Conservation (phyloP, 2,888 invertebrate species). For the Tyria jacobaeae region DNA sequence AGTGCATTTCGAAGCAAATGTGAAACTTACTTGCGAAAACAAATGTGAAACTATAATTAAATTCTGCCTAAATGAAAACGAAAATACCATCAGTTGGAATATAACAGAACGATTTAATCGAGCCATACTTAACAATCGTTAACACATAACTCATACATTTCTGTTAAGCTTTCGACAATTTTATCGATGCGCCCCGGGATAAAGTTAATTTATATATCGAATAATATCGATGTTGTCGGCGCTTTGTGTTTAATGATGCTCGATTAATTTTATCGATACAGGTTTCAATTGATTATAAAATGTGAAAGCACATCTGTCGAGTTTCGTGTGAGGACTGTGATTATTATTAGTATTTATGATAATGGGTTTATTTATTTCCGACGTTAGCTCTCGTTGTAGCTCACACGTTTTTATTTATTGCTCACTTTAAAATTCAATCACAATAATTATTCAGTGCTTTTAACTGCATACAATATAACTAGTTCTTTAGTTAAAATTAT, state of each 20-base stretch:
- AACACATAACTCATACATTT: conserved; percentile 52
- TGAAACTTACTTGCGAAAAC: not conserved
- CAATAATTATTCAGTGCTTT: not conserved
- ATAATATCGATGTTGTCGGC: conserved; percentile 49
- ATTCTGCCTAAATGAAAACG: conserved; percentile 31
- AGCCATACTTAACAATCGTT: conserved; percentile 50
- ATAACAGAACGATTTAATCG: conserved; percentile 48
- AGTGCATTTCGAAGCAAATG: not conserved
- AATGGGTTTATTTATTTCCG: conserved; percentile 47
- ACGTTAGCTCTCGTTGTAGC: conserved; percentile 14
- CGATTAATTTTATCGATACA: conserved; percentile 59
- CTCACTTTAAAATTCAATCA: conserved; percentile 3
- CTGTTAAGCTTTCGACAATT: conserved; percentile 58
- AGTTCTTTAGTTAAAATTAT: too few species aligned
- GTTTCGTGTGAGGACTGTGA: conserved; percentile 45
- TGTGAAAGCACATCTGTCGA: conserved; percentile 65
- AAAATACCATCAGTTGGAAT: conserved; percentile 32
- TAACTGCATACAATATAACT: not conserved
- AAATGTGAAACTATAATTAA: conserved; percentile 19
- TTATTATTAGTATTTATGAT: conserved; percentile 49
- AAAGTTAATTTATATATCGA: conserved; percentile 53
- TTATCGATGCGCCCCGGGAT: conserved; percentile 54
- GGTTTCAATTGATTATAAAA: conserved; percentile 53
- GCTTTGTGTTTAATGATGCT: conserved; percentile 55
- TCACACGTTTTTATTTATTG: conserved; percentile 20